These are phyloP conservation scores for Rhopilema esculentum DNA, from an alignment of 30 jellyfish, hydroid and myxozoan genomes.

Conservation along the genomic window DNA sequence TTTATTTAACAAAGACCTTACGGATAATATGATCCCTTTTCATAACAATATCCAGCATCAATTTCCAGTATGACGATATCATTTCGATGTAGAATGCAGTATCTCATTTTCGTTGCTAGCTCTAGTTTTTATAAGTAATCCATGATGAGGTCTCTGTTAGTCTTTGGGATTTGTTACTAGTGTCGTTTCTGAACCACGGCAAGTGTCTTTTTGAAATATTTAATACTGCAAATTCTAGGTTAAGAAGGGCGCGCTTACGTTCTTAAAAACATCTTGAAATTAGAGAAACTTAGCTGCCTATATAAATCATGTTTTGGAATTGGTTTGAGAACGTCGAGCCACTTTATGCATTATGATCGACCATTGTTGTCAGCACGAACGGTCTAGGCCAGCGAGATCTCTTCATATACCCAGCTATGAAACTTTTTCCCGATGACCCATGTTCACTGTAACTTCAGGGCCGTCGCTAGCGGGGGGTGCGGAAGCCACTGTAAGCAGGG, in stretches of 20 bases:
- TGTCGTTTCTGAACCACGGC: background rate
- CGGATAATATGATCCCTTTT: background rate
- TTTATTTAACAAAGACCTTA: background rate
- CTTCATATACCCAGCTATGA: too few relatives aligned
- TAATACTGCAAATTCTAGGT: background rate
- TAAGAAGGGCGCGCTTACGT: background rate
- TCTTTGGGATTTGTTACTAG: background rate
- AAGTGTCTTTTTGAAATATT: background rate
- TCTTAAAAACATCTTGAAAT: background rate
- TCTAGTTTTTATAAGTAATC: background rate
- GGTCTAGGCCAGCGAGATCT: too few relatives aligned
- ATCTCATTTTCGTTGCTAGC: background rate
- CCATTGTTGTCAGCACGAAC: background rate
- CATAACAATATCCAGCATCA: background rate
- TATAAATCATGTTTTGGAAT: background rate
- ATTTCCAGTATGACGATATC: background rate
- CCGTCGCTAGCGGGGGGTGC: too few relatives aligned
- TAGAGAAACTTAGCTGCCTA: background rate
- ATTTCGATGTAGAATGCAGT: background rate
- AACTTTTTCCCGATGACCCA: too few relatives aligned
- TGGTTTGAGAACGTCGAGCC: background rate
- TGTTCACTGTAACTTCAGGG: too few relatives aligned
- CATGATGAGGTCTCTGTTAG: background rate
- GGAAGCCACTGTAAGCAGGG: too few relatives aligned
- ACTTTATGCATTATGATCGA: background rate